A percentile compares a stretch with the other conserved stretches of the same genome.
Conservation (phyloP, 2,888 invertebrate species). For the Eurois occulta region DNA sequence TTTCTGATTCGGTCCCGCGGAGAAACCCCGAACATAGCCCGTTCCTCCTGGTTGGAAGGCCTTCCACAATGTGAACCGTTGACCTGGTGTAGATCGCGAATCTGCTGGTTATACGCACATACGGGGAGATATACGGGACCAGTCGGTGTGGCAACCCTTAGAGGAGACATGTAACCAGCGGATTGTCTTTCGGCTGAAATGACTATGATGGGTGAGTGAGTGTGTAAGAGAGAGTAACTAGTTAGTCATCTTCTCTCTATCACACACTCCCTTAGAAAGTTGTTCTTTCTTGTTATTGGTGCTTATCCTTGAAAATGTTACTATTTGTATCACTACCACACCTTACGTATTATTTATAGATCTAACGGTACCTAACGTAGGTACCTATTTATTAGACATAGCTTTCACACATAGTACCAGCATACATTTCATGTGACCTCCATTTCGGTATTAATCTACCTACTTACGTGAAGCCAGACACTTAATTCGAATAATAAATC, state of each 20-base stretch:
- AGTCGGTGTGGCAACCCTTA: not conserved
- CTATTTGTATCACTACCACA: not conserved
- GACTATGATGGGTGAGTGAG: not conserved
- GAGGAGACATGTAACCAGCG: not conserved
- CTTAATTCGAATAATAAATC: slow-evolving; percentile 47
- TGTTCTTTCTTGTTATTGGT: not conserved
- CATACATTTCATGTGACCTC: slow-evolving; percentile 38
- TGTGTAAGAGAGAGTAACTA: too few species aligned
- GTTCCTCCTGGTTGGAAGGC: not conserved
- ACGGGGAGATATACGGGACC: not conserved
- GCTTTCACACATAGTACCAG: slow-evolving; percentile 11
- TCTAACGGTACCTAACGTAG: not conserved
- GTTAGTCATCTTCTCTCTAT: too few species aligned
- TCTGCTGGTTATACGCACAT: too few species aligned
- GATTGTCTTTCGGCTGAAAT: not conserved
- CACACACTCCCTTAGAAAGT: not conserved
- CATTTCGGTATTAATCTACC: slow-evolving; percentile 19
- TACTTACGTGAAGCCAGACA: slow-evolving; percentile 41
- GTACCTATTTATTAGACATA: not conserved
- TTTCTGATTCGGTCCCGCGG: not conserved
- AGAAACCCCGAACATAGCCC: not conserved
- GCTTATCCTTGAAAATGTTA: not conserved
- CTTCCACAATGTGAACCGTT: not conserved
- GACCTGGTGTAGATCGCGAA: not conserved
- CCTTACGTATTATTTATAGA: not conserved